Percentiles rank a stretch among this genome's conserved stretches.
Conservation (phyloP, 2,888 invertebrate genomes). For the Slavum lentiscoides region DNA sequence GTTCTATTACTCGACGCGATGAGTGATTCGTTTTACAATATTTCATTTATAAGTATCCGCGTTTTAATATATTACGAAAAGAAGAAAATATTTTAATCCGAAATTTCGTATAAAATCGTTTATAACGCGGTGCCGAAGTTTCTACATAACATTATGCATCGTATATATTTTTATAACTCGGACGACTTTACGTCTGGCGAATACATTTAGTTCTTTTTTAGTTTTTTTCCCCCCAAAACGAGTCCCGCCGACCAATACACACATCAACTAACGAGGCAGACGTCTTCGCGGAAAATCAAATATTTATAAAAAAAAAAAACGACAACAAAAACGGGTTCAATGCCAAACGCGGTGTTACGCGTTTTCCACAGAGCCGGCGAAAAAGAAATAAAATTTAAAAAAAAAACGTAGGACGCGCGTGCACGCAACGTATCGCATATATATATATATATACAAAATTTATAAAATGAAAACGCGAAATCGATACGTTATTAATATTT, state of each 20-base stretch:
- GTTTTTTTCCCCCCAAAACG: not conserved
- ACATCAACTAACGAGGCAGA: not conserved
- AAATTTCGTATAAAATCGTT: too few relatives aligned
- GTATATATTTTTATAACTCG: too few relatives aligned
- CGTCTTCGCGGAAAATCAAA: conserved; percentile 16
- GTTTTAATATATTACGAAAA: too few relatives aligned
- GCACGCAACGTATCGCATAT: not conserved
- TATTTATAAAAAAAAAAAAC: conserved; percentile 13
- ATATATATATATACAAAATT: not conserved
- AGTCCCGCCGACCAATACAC: not conserved
- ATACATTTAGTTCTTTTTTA: not conserved
- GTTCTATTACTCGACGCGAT: too few relatives aligned
- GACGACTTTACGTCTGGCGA: not conserved
- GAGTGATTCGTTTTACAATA: too few relatives aligned
- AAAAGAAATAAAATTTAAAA: not conserved
- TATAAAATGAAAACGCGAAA: too few relatives aligned
- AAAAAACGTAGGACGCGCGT: not conserved
- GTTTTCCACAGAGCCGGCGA: not conserved
- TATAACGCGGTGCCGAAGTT: too few relatives aligned
- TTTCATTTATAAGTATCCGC: too few relatives aligned
- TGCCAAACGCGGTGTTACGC: not conserved
- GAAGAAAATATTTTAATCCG: too few relatives aligned
- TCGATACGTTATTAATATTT: too few relatives aligned
- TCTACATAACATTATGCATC: too few relatives aligned
- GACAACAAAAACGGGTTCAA: not conserved